Base-by-base conservation (phyloP, 2,113 vertebrate genomes). In the Sakesphorus luctuosus region DNA sequence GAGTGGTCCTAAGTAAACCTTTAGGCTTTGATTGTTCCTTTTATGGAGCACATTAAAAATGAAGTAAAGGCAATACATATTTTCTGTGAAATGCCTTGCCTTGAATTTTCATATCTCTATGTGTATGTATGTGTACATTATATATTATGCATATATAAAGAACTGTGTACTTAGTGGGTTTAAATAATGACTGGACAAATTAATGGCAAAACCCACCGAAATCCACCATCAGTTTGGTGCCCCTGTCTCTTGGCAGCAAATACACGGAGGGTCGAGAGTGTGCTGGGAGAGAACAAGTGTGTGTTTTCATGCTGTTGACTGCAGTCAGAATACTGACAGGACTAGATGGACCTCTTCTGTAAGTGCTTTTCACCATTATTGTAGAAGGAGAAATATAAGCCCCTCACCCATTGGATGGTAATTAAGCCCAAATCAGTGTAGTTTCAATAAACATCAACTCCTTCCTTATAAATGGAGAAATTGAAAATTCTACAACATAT, bases 261-360 rank as follows among this genome's bases (percentile, higher is more conserved):
- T 43, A 26, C 7, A 18, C 1, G 6, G 56, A 67, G 28, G 13
- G 13, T 55, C 0, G 0, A 59, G 58, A 9, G 2, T 79, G 65
- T 28, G 20, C 35, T 84, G 24, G 66, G 33, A 67, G 63, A 26
- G 26, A 7, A 63, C 9, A 13, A 3, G 16, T 44, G 14, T 24
- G 9, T 18, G 3, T 78, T 67, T 74, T 58, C 15, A 35, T 56
- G 17, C 13, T 59, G 28, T 13, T 81, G 73, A 18, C 43, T 66
- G 2, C 5, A 5, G 26, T 18, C 47, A 44, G 56, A 59, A 21
- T 25, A 26, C 29, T 38, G 35, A 38, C 38, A 79, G 62, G 33
- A 75, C 52, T 59, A 46, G 20, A 43, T 29, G 36, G 49, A 65
- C 3, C 5, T 73, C 33, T 83, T 49, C n/a, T 81, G 3, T 23